These are phyloP conservation scores for cattle (Bos taurus) DNA, from an alignment of 2,113 vertebrate species.

Conservation along the genomic window DNA sequence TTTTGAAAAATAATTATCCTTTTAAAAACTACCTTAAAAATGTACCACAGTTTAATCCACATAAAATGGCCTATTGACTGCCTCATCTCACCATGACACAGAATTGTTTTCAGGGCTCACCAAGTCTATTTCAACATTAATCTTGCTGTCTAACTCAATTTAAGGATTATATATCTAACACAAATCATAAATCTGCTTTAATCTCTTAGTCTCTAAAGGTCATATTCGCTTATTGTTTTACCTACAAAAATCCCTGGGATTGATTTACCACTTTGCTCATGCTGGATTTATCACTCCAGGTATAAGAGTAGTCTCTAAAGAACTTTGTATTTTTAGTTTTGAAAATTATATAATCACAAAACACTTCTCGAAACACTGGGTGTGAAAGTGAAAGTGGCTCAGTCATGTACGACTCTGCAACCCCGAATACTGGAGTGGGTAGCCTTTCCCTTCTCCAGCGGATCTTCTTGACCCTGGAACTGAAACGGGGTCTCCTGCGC, in stretches of 20 bases:
- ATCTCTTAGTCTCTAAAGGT: constrained; percentile 28
- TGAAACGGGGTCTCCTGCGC: rapidly evolving
- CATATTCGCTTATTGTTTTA: constrained; percentile 38
- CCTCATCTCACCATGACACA: constrained; percentile 1
- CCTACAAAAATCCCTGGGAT: not conserved
- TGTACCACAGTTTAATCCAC: not conserved
- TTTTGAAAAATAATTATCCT: constrained; percentile 50
- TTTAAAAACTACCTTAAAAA: constrained; percentile 38
- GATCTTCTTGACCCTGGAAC: not conserved
- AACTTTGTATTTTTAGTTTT: constrained; percentile 15
- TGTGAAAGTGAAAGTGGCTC: not conserved
- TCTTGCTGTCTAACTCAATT: constrained; percentile 45
- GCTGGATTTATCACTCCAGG: not conserved
- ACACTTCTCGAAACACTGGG: not conserved
- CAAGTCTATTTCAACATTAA: not conserved
- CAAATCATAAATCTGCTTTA: constrained; percentile 23
- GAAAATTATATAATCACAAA: constrained; percentile 31
- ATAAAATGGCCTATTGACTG: constrained; percentile 11
- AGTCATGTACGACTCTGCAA: rapidly evolving
- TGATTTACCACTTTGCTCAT: constrained; percentile 1
- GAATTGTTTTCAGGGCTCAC: constrained; percentile 16
- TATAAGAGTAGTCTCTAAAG: not conserved
- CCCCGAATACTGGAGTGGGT: not conserved
- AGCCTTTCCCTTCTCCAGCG: not conserved
- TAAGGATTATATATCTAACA: constrained; percentile 41